phyloP scores from a whole-genome alignment of 64 coral and sea anemone species.

The Cladopsammia gracilis region DNA sequence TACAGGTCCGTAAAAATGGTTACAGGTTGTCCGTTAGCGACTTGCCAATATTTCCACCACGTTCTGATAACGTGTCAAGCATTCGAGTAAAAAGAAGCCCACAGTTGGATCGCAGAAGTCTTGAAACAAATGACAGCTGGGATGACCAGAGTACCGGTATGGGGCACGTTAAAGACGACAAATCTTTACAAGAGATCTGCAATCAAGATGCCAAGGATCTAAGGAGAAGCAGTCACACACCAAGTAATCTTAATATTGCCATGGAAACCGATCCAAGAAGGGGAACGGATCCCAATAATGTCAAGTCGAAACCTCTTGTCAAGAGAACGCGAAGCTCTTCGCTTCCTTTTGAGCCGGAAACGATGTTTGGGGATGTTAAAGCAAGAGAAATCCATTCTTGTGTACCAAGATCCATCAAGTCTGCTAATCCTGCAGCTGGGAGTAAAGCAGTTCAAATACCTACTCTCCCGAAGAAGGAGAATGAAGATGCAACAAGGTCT shows the following conservation, averaged over 20 bases:
- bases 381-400: not conserved
- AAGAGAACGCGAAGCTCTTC: slow-evolving; percentile 27
- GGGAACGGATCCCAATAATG: not conserved
- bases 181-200: not conserved
- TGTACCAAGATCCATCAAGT: not conserved
- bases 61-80: not conserved
- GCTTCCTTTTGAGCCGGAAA: slow-evolving; percentile 15
- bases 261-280: not conserved
- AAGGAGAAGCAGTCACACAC: not conserved
- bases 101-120: slow-evolving; percentile 3
- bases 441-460: not conserved
- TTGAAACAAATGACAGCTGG: not conserved
- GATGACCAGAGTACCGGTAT: not conserved
- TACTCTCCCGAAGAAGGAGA: not conserved
- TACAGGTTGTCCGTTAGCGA: slow-evolving; percentile 21
- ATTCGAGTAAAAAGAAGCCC: not conserved
- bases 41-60: not conserved
- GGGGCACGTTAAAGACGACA: not conserved
- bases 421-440: not conserved
- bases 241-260: not conserved
- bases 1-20: not conserved
- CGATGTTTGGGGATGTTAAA: not conserved
- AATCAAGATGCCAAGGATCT: not conserved
- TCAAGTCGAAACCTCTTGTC: not conserved
- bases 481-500: not conserved